These are phyloP conservation scores for Drosophila leonis DNA, from an alignment of 2,888 invertebrate genomes.

Conservation along the genomic window DNA sequence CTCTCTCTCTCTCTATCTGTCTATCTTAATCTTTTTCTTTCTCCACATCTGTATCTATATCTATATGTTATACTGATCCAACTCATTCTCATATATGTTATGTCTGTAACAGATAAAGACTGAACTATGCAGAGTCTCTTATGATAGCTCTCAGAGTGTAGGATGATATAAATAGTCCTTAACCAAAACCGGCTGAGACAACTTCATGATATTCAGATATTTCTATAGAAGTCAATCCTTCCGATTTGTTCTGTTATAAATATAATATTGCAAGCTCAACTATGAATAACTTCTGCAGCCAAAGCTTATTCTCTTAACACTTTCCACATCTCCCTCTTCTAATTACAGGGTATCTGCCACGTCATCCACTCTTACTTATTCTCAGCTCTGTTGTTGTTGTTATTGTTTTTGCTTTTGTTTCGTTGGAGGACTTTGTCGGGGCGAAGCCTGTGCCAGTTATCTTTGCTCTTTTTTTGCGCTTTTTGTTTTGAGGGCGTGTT, in stretches of 20 bases:
- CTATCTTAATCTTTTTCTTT: too few relatives aligned
- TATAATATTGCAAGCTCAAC: not conserved
- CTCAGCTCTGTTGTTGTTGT: not conserved
- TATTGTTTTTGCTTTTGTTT: conserved; percentile 25
- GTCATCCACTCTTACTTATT: not conserved
- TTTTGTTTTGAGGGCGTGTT: conserved; percentile 64
- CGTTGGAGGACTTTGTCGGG: conserved; percentile 55
- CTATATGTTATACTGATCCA: too few relatives aligned
- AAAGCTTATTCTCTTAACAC: not conserved
- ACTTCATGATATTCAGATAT: too few relatives aligned
- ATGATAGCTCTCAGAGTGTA: too few relatives aligned
- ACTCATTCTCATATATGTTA: too few relatives aligned
- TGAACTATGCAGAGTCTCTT: too few relatives aligned
- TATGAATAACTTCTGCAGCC: not conserved
- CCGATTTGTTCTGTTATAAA: not conserved
- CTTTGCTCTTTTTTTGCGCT: not conserved
- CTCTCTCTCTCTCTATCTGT: too few relatives aligned
- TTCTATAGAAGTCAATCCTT: not conserved
- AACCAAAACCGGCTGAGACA: too few relatives aligned
- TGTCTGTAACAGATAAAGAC: too few relatives aligned
- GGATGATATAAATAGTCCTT: too few relatives aligned
- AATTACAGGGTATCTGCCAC: conserved; percentile 3
- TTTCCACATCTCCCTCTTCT: not conserved
- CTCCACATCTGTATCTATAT: too few relatives aligned
- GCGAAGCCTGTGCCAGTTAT: conserved; percentile 40